phyloP scores from a whole-genome alignment of 1,140 invertebrate species.

The Tetragonula clypearis region DNA sequence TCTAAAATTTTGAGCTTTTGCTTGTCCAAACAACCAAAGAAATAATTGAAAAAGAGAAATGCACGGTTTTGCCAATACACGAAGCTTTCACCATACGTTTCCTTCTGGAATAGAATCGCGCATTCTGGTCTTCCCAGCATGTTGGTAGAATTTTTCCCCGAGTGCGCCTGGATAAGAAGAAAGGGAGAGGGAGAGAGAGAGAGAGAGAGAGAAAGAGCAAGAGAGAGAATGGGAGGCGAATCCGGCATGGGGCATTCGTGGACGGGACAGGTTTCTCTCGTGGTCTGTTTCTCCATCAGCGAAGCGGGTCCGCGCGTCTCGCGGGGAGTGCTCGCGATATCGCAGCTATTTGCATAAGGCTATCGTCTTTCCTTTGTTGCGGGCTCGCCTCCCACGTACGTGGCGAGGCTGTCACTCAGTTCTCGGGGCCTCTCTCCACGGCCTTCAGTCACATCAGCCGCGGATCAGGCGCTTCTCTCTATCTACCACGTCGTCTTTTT shows the following conservation, averaged over 20 bases:
- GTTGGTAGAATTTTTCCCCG: background rate
- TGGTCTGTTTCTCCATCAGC: background rate
- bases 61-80: background rate
- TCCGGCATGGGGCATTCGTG: background rate
- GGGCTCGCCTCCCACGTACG: constrained; percentile 77
- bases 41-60: background rate
- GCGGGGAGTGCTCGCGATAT: constrained; percentile 68
- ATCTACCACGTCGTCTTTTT: constrained; percentile 30
- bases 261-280: background rate
- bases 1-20: background rate
- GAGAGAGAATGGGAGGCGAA: background rate
- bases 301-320: constrained; percentile 49
- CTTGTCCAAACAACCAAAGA: background rate
- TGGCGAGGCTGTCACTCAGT: constrained; percentile 77
- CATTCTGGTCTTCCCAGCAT: background rate
- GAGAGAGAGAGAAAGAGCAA: too few species aligned
- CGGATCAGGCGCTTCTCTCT: constrained; percentile 59
- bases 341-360: constrained; percentile 77
- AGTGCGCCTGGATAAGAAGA: too few species aligned
- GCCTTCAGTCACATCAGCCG: constrained; percentile 70
- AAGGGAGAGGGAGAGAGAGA: too few species aligned
- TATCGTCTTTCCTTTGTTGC: constrained; percentile 73
- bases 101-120: background rate
- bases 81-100: background rate
- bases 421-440: constrained; percentile 63